Evolutionary conservation across 2,888 invertebrate genomes (phyloP), one percentile per base, ranked within the genome.

Genomic region (Alentia gelatinosa): DNA sequence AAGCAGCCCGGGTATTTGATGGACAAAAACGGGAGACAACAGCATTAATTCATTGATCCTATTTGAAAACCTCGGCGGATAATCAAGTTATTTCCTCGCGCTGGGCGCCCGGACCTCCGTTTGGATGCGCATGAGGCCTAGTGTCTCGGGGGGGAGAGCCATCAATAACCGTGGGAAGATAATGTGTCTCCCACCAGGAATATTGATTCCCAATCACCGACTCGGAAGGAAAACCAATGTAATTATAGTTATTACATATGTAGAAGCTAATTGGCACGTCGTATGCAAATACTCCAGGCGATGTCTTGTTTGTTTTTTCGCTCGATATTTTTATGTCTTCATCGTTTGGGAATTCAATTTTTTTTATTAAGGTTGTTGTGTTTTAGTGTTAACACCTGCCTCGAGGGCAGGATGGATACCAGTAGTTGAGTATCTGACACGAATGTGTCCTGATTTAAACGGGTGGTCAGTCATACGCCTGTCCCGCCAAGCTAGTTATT

Each of bases 11-110:
- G 68, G 68, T 68, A 68, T 68, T 68, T 68, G 33, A 68, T 26
- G 68, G 30, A 26, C 68, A 68, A 68, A 68, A 68, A 68, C 30
- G 68, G 30, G 68, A 68, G 68, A 68, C 68, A 68, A 68, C 68
- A 26, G 68, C 68, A 39, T 83, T 83, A 83, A 83, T 83, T 83
- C 40, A 83, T 83, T 83, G 83, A 83, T 83, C 40, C 40, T 37
- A 79, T 83, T 83, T 40, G 83, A 83, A 83, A 83, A 83, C 83
- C 39, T 68, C 39, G 40, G 40, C 39, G 39, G 39, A 83, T 83
- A 83, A 83, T 83, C 83, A 83, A 83, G 83, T 83, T 83, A 83
- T 83, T 83, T 37, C 26, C 83, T 39, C 68, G 83, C 83, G n/a
- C 39, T 30, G 83, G 15, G 19, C 83, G 40, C 40, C 83, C n/a